phyloP scores from a whole-genome alignment of 2,888 invertebrate species.

The Stenchaetothrips biformis region DNA sequence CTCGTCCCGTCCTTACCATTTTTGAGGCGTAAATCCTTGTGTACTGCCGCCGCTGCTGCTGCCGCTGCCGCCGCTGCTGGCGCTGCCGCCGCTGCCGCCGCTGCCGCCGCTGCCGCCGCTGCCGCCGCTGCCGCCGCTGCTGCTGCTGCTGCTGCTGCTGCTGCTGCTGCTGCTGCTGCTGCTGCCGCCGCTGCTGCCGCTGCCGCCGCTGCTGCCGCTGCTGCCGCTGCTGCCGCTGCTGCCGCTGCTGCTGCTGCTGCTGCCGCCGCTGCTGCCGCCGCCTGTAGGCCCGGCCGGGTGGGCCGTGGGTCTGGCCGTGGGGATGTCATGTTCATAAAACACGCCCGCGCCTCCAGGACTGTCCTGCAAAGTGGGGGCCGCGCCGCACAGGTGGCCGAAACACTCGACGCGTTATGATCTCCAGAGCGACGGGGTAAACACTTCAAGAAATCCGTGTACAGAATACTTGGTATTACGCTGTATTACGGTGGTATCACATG shows the following conservation, averaged over 20 bases:
- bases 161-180: not conserved
- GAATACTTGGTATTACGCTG: too few relatives aligned
- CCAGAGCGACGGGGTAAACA: too few relatives aligned
- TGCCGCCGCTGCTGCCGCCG: not conserved
- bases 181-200: not conserved
- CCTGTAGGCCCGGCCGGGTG: not conserved
- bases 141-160: not conserved
- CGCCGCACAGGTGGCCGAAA: not conserved
- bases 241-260: too few relatives aligned
- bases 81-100: not conserved
- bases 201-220: not conserved
- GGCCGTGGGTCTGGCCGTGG: not conserved
- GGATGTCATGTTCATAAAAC: slow-evolving; percentile 19
- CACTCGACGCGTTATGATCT: too few relatives aligned
- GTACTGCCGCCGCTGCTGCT: not conserved
- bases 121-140: too few relatives aligned
- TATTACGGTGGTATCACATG: too few relatives aligned
- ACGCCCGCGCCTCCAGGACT: not conserved
- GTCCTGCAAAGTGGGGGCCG: not conserved
- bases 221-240: not conserved
- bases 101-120: not conserved
- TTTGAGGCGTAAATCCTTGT: slow-evolving; percentile 5
- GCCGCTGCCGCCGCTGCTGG: not conserved
- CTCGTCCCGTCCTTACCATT: not conserved
- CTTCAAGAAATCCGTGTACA: too few relatives aligned